Percentiles rank a stretch among this genome's conserved stretches.
Conservation (phyloP, 2,113 vertebrate genomes). For the Corythornis madagascariensis region DNA sequence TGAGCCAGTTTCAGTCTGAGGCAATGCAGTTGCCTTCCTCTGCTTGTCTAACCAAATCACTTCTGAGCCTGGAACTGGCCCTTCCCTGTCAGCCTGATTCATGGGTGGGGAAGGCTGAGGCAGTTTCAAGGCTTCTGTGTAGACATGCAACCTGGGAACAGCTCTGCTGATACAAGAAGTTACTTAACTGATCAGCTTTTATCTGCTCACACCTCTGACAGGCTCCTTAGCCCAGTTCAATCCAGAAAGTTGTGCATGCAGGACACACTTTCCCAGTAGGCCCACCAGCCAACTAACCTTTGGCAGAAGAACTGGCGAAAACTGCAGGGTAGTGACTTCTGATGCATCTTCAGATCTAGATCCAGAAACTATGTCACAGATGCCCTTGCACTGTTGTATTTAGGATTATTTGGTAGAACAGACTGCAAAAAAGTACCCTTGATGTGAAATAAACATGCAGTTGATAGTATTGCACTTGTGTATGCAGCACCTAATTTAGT, state of each 20-base stretch:
- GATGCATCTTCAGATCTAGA: neutral
- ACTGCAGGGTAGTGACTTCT: neutral
- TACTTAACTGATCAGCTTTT: neutral
- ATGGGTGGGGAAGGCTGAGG: neutral
- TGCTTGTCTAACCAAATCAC: neutral
- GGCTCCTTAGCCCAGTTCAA: neutral
- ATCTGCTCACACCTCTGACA: neutral
- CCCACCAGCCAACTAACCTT: neutral
- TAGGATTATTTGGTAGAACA: neutral
- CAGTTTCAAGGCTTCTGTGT: neutral
- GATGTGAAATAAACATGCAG: neutral
- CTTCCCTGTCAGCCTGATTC: neutral
- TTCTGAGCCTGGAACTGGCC: neutral
- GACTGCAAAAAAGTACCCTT: neutral
- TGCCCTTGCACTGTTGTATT: neutral
- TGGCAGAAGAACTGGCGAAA: neutral
- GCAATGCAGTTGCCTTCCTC: neutral
- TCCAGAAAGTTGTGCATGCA: neutral
- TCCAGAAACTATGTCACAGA: neutral
- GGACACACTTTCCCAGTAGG: neutral
- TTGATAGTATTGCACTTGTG: neutral
- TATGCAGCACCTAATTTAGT: neutral
- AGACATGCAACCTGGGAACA: neutral
- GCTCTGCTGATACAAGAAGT: neutral
- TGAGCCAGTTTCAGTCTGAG: neutral